Conservation (phyloP, 2,888 invertebrate genomes). For the Pandemis heparana region DNA sequence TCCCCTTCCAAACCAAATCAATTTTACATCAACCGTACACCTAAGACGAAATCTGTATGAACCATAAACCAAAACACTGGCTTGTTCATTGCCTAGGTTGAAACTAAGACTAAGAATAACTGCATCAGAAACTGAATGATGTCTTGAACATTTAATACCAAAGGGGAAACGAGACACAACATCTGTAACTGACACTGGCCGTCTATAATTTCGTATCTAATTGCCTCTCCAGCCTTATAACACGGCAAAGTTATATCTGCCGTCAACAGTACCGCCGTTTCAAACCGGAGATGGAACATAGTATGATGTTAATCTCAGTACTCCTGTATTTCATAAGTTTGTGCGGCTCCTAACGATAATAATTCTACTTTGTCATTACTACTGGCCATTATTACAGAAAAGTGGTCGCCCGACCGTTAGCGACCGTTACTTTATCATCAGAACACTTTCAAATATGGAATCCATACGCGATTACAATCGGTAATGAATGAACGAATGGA, state of each 20-base stretch:
- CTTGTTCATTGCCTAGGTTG: constrained; percentile 1
- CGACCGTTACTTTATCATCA: constrained; percentile 57
- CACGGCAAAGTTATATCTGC: constrained; percentile 20
- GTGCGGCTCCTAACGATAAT: constrained; percentile 43
- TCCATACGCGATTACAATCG: constrained; percentile 56
- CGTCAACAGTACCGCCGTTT: constrained; percentile 1
- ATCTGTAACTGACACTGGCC: constrained; percentile 48
- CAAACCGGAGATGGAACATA: background rate
- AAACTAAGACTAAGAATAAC: constrained; percentile 8
- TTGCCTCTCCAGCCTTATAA: constrained; percentile 42
- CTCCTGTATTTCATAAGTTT: constrained; percentile 21
- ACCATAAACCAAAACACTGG: background rate
- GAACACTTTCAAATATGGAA: constrained; percentile 62
- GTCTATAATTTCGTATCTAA: constrained; percentile 51
- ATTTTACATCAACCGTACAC: too few relatives aligned
- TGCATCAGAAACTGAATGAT: constrained; percentile 1
- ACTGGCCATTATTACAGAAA: constrained; percentile 51
- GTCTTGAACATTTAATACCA: constrained; percentile 2
- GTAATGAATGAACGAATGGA: constrained; percentile 49
- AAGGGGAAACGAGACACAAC: constrained; percentile 31
- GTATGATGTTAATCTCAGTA: background rate
- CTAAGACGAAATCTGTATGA: too few relatives aligned
- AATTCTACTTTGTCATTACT: constrained; percentile 56
- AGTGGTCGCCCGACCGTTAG: constrained; percentile 56
- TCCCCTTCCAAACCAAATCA: background rate